Percentiles rank a stretch among this genome's conserved stretches.
phyloP scores from a whole-genome alignment of 2,888 invertebrate genomes.

The Cremastobaeus sp. region DNA sequence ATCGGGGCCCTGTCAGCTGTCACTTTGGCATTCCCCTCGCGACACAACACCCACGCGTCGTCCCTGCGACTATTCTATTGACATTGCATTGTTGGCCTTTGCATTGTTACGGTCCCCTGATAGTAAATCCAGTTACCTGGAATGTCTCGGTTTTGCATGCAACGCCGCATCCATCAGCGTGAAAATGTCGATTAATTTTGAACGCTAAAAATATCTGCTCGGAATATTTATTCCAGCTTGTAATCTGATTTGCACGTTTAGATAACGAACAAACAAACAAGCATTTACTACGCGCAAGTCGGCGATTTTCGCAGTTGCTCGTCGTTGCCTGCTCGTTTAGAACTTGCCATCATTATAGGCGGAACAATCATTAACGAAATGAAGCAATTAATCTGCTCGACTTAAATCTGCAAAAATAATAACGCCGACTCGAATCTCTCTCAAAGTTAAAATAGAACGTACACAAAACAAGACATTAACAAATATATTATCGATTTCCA shows the following conservation, averaged over 20 bases:
- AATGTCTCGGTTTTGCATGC: conserved; percentile 56
- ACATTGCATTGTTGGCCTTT: conserved; percentile 63
- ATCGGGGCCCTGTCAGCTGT: conserved; percentile 67
- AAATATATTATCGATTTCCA: conserved; percentile 13
- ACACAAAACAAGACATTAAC: conserved; percentile 22
- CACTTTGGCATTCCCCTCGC: conserved; percentile 61
- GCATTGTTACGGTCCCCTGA: conserved; percentile 56
- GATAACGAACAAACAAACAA: no score
- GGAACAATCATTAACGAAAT: no score
- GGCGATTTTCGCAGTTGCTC: no score
- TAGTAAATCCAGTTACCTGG: conserved; percentile 63
- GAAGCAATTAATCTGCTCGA: no score
- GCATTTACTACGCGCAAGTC: no score
- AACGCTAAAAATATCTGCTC: no score
- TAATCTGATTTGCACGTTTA: no score
- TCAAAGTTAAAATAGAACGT: background rate
- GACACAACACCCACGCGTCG: conserved; percentile 66
- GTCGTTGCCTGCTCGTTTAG: no score
- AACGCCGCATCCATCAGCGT: conserved; percentile 9
- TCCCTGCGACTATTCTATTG: conserved; percentile 62
- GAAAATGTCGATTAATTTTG: conserved; percentile 27
- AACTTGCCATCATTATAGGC: no score
- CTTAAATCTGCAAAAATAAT: no score
- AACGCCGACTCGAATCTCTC: no score
- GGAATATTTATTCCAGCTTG: no score